Conservation (phyloP, 2,797 vertebrate species). For the Varecia variegata region DNA sequence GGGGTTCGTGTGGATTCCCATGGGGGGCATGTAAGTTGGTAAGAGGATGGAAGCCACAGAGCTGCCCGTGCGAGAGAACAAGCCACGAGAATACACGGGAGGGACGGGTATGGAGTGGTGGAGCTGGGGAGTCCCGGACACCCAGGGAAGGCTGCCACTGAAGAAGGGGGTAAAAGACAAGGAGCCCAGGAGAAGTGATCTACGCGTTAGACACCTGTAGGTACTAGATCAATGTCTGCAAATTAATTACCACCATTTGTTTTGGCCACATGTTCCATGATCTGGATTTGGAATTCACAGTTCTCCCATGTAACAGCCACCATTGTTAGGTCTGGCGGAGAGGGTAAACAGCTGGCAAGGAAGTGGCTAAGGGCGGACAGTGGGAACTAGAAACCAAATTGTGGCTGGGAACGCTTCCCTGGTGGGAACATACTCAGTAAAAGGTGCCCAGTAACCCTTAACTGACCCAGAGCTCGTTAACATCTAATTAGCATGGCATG, state of each 20-base stretch:
- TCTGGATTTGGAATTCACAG: neutral
- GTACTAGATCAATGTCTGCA: neutral
- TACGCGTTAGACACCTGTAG: neutral
- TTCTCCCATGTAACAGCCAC: neutral
- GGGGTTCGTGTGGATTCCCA: neutral
- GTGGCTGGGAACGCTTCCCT: too few relatives aligned
- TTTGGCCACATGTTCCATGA: neutral
- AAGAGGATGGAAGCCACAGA: neutral
- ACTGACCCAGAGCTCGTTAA: too few relatives aligned
- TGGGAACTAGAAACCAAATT: too few relatives aligned
- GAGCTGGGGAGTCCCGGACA: neutral
- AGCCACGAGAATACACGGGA: neutral
- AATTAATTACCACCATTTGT: neutral
- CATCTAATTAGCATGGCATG: too few relatives aligned
- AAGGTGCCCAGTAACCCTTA: too few relatives aligned
- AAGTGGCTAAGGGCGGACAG: too few relatives aligned
- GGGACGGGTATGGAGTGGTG: neutral
- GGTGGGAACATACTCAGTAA: too few relatives aligned
- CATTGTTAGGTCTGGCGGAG: neutral
- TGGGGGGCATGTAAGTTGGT: accelerated
- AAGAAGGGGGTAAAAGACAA: neutral
- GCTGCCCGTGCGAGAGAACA: neutral
- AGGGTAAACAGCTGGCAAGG: too few relatives aligned
- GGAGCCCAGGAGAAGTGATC: neutral
- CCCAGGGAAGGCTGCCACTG: neutral